phyloP scores from a whole-genome alignment of 1,140 invertebrate species.

The Aethina tumida region DNA sequence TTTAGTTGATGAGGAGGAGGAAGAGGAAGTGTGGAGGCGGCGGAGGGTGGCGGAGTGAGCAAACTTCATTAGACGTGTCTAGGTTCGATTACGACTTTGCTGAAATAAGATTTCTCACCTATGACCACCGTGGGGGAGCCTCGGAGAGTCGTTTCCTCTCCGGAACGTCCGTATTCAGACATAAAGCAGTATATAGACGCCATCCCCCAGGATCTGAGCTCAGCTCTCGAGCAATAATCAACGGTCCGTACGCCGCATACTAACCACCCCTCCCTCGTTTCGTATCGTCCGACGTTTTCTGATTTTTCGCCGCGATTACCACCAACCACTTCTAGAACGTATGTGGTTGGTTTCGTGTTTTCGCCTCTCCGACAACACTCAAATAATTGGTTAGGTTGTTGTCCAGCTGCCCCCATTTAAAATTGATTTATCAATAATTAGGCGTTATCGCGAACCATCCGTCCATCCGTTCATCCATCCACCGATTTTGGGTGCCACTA shows the following conservation, averaged over 20 bases:
- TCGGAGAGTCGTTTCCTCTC: conserved; percentile 10
- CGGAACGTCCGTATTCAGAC: conserved; percentile 11
- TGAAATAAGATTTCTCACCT: conserved; percentile 26
- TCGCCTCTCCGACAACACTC: no score
- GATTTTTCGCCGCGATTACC: no score
- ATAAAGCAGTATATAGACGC: conserved; percentile 7
- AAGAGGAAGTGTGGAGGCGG: conserved; percentile 13
- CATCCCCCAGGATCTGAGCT: conserved; percentile 20
- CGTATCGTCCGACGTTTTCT: neutral
- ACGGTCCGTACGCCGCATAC: conserved; percentile 1
- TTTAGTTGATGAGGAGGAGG: conserved; percentile 12
- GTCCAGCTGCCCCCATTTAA: no score
- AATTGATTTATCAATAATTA: no score
- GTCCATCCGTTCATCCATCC: no score
- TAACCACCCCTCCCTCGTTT: neutral
- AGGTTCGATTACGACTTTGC: conserved; percentile 20
- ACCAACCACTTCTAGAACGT: no score
- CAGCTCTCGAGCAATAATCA: conserved; percentile 13
- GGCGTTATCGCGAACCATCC: no score
- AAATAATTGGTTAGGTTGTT: no score
- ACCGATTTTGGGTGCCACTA: no score
- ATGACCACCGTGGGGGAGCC: conserved; percentile 18
- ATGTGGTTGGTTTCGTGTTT: no score
- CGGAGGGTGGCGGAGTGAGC: conserved; percentile 8
- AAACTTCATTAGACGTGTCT: conserved; percentile 25